phyloP scores from a whole-genome alignment of 1,140 invertebrate species.

The Steinernema khuongi region DNA sequence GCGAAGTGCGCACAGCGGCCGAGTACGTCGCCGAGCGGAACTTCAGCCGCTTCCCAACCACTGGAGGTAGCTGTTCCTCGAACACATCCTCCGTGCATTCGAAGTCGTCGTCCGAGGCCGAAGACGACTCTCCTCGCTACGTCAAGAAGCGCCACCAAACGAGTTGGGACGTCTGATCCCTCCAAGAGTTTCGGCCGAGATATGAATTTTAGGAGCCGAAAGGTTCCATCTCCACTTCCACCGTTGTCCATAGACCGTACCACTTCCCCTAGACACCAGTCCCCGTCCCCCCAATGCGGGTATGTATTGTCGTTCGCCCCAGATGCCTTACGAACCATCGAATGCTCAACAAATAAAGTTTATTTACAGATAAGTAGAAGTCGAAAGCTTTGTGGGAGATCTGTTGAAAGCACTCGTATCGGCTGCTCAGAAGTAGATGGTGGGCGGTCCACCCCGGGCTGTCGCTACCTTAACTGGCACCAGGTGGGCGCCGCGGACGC shows the following conservation, averaged over 20 bases:
- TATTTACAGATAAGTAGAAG: background rate
- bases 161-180: background rate
- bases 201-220: no score
- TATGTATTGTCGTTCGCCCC: background rate
- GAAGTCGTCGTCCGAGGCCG: background rate
- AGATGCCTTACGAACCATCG: background rate
- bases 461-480: background rate
- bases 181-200: no score
- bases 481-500: background rate
- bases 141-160: background rate
- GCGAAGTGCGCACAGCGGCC: background rate
- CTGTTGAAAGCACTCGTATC: background rate
- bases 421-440: background rate
- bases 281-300: background rate
- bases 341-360: background rate
- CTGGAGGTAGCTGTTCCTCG: background rate
- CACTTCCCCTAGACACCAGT: background rate
- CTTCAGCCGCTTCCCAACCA: background rate
- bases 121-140: background rate
- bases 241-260: no score
- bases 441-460: background rate
- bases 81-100: background rate
- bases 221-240: no score
- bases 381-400: background rate
- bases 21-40: constrained; percentile 1